These are phyloP conservation scores for Okamejei kenojei DNA, from an alignment of 2,797 vertebrate species.

Conservation along the genomic window DNA sequence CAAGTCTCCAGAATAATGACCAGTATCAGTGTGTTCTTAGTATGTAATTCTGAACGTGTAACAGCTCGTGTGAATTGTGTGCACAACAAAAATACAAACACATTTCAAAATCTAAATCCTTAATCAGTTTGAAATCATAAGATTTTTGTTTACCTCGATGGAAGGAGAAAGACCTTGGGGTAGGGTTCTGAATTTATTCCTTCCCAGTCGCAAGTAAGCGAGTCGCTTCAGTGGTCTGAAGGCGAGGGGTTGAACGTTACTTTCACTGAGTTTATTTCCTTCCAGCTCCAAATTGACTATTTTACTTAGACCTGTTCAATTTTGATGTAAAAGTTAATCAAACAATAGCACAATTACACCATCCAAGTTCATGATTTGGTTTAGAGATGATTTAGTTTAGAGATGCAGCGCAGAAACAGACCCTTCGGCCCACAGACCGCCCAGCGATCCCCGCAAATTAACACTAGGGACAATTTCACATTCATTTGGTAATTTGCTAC, in stretches of 20 bases:
- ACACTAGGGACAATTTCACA: too few relatives aligned
- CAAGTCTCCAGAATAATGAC: background rate
- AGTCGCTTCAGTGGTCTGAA: slow-evolving; percentile 70
- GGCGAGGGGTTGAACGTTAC: slow-evolving; percentile 69
- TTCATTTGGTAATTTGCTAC: background rate
- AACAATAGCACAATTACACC: background rate
- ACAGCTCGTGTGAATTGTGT: background rate
- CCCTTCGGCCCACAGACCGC: too few relatives aligned
- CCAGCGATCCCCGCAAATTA: too few relatives aligned
- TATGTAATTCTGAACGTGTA: background rate
- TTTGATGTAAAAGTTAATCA: slow-evolving; percentile 2
- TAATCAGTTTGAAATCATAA: background rate
- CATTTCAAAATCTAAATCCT: background rate
- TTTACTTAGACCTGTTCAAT: slow-evolving; percentile 65
- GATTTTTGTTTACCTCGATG: slow-evolving; percentile 67
- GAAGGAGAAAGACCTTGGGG: slow-evolving; percentile 81
- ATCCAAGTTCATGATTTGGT: background rate
- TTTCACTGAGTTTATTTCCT: slow-evolving; percentile 82
- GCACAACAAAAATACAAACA: too few relatives aligned
- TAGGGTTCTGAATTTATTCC: slow-evolving; percentile 82
- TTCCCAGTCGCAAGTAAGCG: slow-evolving; percentile 77
- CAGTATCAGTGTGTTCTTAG: background rate
- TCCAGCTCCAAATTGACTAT: slow-evolving; percentile 89
- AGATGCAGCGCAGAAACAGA: too few relatives aligned
- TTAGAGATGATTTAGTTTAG: too few relatives aligned